Percentiles rank a stretch among this genome's conserved stretches.
These are phyloP conservation scores for Drosophila yakuba DNA, from an alignment of 1,140 invertebrate species.

Conservation along the genomic window DNA sequence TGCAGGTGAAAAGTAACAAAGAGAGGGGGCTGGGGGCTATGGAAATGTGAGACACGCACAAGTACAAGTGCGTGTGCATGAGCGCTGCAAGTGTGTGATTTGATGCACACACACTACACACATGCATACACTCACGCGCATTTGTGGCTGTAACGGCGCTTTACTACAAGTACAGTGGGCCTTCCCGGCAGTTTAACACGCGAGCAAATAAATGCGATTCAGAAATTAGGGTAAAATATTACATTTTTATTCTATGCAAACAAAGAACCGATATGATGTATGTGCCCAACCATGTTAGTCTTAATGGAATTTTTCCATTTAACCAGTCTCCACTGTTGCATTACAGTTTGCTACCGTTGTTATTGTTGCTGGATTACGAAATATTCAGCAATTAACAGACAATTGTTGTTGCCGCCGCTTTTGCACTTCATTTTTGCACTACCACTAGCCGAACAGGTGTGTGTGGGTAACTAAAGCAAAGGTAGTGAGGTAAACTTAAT, in stretches of 20 bases:
- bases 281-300: background rate
- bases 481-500: slow-evolving; percentile 1
- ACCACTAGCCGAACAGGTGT: slow-evolving; percentile 12
- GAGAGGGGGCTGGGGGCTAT: slow-evolving; percentile 5
- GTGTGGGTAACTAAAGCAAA: slow-evolving; percentile 2
- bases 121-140: slow-evolving; percentile 1
- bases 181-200: no score
- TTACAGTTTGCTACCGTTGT: slow-evolving; percentile 35
- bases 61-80: slow-evolving; percentile 67
- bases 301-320: no score
- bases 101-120: slow-evolving; percentile 8
- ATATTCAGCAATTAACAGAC: slow-evolving; percentile 69
- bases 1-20: slow-evolving; percentile 66
- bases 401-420: slow-evolving; percentile 55
- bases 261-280: background rate
- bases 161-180: slow-evolving; percentile 38
- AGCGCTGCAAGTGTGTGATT: slow-evolving; percentile 10
- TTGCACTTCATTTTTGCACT: slow-evolving; percentile 40
- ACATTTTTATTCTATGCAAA: background rate
- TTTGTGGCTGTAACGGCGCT: slow-evolving; percentile 48
- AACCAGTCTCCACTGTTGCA: slow-evolving; percentile 21
- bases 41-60: slow-evolving; percentile 55
- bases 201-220: no score
- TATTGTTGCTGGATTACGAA: slow-evolving; percentile 65
- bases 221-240: background rate